Base-by-base conservation (phyloP, 30 jellyfish, hydroid and myxozoan genomes). In the Hydractinia echinata region DNA sequence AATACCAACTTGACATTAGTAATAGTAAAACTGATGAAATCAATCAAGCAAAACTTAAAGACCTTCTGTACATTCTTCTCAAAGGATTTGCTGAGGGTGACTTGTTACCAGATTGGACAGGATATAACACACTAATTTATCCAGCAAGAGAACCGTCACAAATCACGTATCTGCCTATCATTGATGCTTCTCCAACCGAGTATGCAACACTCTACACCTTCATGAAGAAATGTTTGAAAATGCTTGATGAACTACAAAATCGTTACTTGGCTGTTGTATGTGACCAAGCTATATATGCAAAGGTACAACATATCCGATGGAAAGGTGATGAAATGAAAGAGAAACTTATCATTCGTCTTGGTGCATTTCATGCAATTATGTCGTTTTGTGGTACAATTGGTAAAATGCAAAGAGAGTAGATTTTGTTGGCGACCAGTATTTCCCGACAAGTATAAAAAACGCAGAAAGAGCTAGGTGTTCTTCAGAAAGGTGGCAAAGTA, bases 151-250 rank as follows among this genome's bases (percentile, higher is more conserved):
- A 71, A 50, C 81, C 67, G 55, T 20, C 81, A 71, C 55, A 71
- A 71, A 71, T 71, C 81, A n/a, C 10, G 73, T 62, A 62, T 70
- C 80, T 70, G 58, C 80, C 80, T 18, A 70, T 7, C 14, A 70
- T 70, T 70, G 80, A 70, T 70, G 80, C 80, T 70, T 70, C 80
- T 18, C 80, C 80, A 44, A 70, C 80, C 7, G 80, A 70, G 80
- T 70, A 70, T 49, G 54, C 80, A 18, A 70, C 80, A n/a, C n/a
- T n/a, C n/a, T n/a, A n/a, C n/a, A n/a, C n/a, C n/a, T n/a, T n/a
- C n/a, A n/a, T n/a, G n/a, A n/a, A n/a, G n/a, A n/a, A n/a, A n/a
- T n/a, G n/a, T n/a, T n/a, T n/a, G n/a, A n/a, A n/a, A n/a, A n/a
- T n/a, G n/a, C n/a, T n/a, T n/a, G n/a, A n/a, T n/a, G n/a, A n/a